A percentile compares a stretch with the other conserved stretches of the same genome.
Evolutionary conservation across 2,797 vertebrate genomes (phyloP).

Genomic region (Margarornis squamiger): DNA sequence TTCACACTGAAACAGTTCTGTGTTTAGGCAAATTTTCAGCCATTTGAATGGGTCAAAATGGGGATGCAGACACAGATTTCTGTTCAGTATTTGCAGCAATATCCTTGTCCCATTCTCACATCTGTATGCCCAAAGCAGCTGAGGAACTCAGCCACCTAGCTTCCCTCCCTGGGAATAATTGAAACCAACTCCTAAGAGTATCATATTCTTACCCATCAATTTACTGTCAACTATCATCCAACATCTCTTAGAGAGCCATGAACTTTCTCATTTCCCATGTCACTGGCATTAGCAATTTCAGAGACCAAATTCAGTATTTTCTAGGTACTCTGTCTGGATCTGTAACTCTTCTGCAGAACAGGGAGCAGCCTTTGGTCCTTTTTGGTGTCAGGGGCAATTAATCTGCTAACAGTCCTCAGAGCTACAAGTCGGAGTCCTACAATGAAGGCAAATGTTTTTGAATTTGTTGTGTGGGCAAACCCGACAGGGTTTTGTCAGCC

Average conservation of each 20-base stretch:
- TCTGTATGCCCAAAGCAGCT: neutral
- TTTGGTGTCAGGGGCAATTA: neutral
- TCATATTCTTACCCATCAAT: neutral
- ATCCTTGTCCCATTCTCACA: neutral
- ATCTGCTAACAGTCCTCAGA: neutral
- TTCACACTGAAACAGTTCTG: neutral
- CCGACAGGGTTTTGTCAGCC: neutral
- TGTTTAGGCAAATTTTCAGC: neutral
- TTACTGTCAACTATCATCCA: neutral
- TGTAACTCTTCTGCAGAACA: neutral
- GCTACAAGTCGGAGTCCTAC: neutral
- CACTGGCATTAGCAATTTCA: neutral
- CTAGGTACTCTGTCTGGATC: neutral
- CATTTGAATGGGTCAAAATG: neutral
- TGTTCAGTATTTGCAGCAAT: neutral
- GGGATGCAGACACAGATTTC: neutral
- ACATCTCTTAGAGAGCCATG: neutral
- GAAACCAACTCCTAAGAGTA: neutral
- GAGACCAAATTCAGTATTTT: neutral
- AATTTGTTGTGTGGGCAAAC: neutral
- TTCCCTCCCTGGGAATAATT: neutral
- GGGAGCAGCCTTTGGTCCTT: neutral
- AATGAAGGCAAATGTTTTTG: neutral
- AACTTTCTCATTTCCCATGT: neutral
- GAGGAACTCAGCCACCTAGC: neutral